Percentiles rank a stretch among this genome's conserved stretches.
Conservation (phyloP, 1,140 invertebrate genomes). For the Proales similis region DNA sequence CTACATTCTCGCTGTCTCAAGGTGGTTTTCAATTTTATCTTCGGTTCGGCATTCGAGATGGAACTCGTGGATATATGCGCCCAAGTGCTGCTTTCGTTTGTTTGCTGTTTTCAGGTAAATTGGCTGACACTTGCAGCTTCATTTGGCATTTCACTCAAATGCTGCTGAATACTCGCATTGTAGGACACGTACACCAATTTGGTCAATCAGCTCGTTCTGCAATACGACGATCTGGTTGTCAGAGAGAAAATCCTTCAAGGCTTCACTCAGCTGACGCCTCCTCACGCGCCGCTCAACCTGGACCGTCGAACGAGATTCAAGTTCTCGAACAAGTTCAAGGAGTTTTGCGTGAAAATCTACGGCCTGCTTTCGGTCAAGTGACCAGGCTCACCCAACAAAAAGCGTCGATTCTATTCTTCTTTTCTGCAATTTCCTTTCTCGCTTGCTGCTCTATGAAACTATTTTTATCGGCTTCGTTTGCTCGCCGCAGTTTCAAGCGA, state of each 20-base stretch:
- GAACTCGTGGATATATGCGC: slow-evolving; percentile 28
- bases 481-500: too few relatives aligned
- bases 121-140: not conserved
- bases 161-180: not conserved
- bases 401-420: too few relatives aligned
- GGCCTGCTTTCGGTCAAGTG: too few relatives aligned
- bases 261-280: slow-evolving; percentile 4
- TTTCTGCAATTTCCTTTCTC: too few relatives aligned
- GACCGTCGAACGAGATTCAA: slow-evolving; percentile 26
- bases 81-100: slow-evolving; percentile 5
- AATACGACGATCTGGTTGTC: too few relatives aligned
- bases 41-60: slow-evolving; percentile 13
- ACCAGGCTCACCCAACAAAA: too few relatives aligned
- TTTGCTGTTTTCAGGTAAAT: slow-evolving; percentile 14
- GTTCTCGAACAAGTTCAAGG: slow-evolving; percentile 32
- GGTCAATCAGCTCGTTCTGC: slow-evolving; percentile 15
- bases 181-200: slow-evolving; percentile 11
- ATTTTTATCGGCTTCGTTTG: too few relatives aligned
- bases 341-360: slow-evolving; percentile 33
- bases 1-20: too few relatives aligned
- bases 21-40: slow-evolving; percentile 24
- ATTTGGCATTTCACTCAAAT: not conserved
- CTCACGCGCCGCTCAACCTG: slow-evolving; percentile 24
- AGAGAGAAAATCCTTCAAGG: slow-evolving; percentile 10
- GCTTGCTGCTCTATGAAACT: too few relatives aligned